Percentiles rank a stretch among this genome's conserved stretches.
Evolutionary conservation across 2,888 invertebrate genomes (phyloP).

Genomic region (Eupithecia vulgata): DNA sequence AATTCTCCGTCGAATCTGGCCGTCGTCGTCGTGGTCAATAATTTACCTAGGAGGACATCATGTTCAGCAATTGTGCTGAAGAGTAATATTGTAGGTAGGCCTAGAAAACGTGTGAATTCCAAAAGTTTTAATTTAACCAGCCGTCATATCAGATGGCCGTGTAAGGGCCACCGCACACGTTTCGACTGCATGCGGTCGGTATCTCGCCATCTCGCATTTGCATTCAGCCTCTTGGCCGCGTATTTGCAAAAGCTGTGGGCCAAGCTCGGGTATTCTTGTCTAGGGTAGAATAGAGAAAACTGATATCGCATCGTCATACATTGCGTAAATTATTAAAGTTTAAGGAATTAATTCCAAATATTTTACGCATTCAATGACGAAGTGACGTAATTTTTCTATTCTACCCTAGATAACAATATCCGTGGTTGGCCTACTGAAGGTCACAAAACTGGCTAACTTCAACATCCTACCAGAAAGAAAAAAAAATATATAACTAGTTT

Average conservation of each 20-base stretch:
- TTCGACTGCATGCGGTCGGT: constrained; percentile 62
- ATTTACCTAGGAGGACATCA: background rate
- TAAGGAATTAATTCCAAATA: no score
- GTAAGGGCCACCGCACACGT: constrained; percentile 71
- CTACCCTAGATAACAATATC: no score
- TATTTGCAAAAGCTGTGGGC: constrained; percentile 48
- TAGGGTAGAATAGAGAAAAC: no score
- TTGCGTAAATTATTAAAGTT: no score
- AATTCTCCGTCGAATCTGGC: background rate
- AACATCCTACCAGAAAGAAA: no score
- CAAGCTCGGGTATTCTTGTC: no score
- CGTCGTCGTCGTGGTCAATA: background rate
- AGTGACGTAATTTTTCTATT: no score
- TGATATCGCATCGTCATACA: no score
- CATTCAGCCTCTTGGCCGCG: constrained; percentile 65
- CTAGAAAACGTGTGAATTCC: constrained; percentile 17
- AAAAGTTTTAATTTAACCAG: constrained; percentile 57
- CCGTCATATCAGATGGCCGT: constrained; percentile 59
- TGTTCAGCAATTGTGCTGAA: background rate
- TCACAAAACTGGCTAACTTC: background rate
- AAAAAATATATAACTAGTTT: no score
- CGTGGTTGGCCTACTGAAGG: no score
- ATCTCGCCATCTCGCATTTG: constrained; percentile 72
- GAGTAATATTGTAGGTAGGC: background rate
- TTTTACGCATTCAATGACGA: no score